Evolutionary conservation across 1,140 invertebrate genomes (phyloP).

Genomic region (Coptotermes formosanus): DNA sequence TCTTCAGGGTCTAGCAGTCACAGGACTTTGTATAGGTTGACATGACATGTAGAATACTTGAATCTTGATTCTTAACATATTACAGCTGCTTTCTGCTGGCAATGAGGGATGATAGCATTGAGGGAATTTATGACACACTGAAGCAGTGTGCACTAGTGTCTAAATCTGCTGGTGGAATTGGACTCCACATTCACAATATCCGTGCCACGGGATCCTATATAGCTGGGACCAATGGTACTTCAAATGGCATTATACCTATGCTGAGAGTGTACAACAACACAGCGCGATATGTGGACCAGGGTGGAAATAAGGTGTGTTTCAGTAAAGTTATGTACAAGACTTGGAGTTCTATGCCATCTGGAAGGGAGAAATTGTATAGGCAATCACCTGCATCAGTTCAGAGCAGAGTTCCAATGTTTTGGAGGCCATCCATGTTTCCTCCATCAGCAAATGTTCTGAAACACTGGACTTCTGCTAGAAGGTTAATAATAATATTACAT

Average conservation of each 20-base stretch:
- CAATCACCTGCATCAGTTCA: no score
- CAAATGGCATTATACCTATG: conserved; percentile 98
- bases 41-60: no score
- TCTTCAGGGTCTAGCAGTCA: no score
- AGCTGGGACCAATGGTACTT: conserved; percentile 90
- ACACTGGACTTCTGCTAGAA: no score
- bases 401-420: no score
- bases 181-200: conserved; percentile 95
- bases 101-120: conserved; percentile 95
- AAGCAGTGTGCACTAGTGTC: conserved; percentile 95
- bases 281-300: conserved; percentile 96
- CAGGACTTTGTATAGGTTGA: no score
- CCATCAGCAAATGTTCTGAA: no score
- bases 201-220: conserved; percentile 89
- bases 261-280: conserved; percentile 95
- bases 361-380: no score
- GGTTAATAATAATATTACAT: no score
- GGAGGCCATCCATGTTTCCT: no score
- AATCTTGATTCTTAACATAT: no score
- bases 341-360: no score
- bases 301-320: conserved; percentile 81
- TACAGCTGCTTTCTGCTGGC: conserved; percentile 89
- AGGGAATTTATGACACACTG: conserved; percentile 96
- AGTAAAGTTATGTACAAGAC: not conserved
- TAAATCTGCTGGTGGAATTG: conserved; percentile 95